Evolutionary conservation across 2,888 invertebrate species (phyloP), one percentile per base, ranked within the genome.

Genomic region (Oxycera nigricornis): DNA sequence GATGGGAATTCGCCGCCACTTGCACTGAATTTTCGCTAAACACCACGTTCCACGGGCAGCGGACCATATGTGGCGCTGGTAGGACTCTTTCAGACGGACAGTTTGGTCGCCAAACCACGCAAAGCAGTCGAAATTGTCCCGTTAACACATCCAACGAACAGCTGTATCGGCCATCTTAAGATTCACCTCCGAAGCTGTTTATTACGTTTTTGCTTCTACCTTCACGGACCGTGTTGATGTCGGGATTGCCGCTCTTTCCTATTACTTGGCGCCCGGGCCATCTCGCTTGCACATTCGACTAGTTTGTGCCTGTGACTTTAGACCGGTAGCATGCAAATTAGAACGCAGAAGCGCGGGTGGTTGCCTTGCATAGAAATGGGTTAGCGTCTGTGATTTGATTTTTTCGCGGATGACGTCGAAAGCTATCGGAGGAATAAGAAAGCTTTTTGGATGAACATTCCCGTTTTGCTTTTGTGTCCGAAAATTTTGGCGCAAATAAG

Each of bases 121-220:
- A 39, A 78, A 78, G 77, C 79, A 62, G 77, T 62, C 77, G 77
- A 78, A 80, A 77, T 77, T 77, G 75, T 79, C 77, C 22, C 70
- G 74, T 78, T 78, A 79, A 77, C 75, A 76, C 78, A 73, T 78
- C 79, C 78, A 76, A 73, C 24, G 67, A 80, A 81, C 81, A 81
- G 80, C 81, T 81, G 81, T 79, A 76, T 77, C 77, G 79, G 78
- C 80, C 81, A 80, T 81, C 78, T 81, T 81, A 78, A 77, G 77
- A 79, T 77, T 79, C 78, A 59, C 62, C 35, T 24, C 24, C 17
- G 57, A 39, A 41, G 57, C 35, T 59, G 70, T 73, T 62, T 72
- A 31, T 46, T 73, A n/a, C 61, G 46, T 50, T 22, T 24, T 41
- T 46, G 17, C 35, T 73, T 72, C 59, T 41, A 26, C 59, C 41